These are phyloP conservation scores for Spialia ferax DNA, from an alignment of 2,888 invertebrate genomes.

Conservation along the genomic window DNA sequence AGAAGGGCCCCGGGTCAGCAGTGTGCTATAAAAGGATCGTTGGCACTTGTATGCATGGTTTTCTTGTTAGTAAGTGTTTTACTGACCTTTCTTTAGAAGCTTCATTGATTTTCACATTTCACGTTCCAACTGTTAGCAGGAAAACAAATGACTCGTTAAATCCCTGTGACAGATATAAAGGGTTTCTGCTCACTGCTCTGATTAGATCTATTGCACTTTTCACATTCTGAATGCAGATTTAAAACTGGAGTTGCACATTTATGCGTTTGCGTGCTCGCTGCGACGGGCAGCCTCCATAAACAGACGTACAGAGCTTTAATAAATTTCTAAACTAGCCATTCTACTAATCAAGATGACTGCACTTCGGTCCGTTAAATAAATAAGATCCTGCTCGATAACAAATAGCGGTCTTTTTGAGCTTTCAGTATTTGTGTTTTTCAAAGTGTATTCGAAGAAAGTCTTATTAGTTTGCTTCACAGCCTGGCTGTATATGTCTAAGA, in stretches of 20 bases:
- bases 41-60: too few species aligned
- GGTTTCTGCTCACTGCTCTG: conserved; percentile 18
- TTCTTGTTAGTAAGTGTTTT: not conserved
- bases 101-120: not conserved
- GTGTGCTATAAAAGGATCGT: too few species aligned
- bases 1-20: too few species aligned
- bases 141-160: conserved; percentile 32
- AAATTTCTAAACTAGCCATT: conserved; percentile 44
- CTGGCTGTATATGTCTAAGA: too few species aligned
- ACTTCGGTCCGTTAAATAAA: conserved; percentile 44
- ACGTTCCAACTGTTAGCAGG: not conserved
- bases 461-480: not conserved
- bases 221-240: conserved; percentile 31
- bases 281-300: conserved; percentile 32
- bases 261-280: conserved; percentile 26
- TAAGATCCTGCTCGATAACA: conserved; percentile 41
- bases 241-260: conserved; percentile 28
- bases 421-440: conserved; percentile 19
- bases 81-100: not conserved
- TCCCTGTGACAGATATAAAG: conserved; percentile 31
- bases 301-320: conserved; percentile 37
- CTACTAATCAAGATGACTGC: conserved; percentile 46
- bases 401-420: conserved; percentile 41
- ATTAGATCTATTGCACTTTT: conserved; percentile 39
- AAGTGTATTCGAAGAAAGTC: not conserved